Base-by-base conservation (phyloP, 2,797 vertebrate genomes). In the Coilia nasus region DNA sequence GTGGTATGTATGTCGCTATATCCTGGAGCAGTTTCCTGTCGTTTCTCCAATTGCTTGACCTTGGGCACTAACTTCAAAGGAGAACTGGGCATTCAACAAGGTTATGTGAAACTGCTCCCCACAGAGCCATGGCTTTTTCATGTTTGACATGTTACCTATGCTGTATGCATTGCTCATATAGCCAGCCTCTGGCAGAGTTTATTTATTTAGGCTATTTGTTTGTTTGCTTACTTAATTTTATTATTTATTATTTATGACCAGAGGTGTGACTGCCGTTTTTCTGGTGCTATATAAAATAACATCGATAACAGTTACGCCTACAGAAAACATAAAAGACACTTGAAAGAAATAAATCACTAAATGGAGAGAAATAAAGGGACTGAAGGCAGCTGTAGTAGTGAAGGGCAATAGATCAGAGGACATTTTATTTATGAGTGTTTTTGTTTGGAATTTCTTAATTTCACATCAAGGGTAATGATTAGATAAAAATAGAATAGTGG, bases 1-100 rank as follows among this genome's bases (percentile, higher is more conserved):
- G 71, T 17, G 6, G 7, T 10, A 14, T 7, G 9, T 21, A 19
- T 78, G 35, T 78, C 17, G 17, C 71, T 78, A 21, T 35, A 78
- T 21, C 71, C 71, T 44, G 31, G 71, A 78, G 19, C 71, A 21
- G 11, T 78, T 44, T 78, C 35, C 71, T 44, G 35, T 35, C 31
- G 44, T 78, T 78, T 6, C 9, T 78, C 71, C 17, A 44, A n/a
- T 78, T 44, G 31, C 35, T 83, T 78, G 84, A 85, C 83, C 87
- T 88, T 85, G 87, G 23, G 54, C 12, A 81, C 81, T 19, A 44
- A 35, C 75, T 86, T 86, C 28, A 85, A 85, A 84, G 14, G 25
- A 44, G 19, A 78, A 28, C 9, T 71, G 6, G 12, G 62, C 9
- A 9, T 50, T 12, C 59, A 23, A 50, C 17, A 81, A 35, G 80